Percentiles rank a stretch among this genome's conserved stretches.
Evolutionary conservation across 2,888 invertebrate species (phyloP).

Genomic region (Melieria picta): DNA sequence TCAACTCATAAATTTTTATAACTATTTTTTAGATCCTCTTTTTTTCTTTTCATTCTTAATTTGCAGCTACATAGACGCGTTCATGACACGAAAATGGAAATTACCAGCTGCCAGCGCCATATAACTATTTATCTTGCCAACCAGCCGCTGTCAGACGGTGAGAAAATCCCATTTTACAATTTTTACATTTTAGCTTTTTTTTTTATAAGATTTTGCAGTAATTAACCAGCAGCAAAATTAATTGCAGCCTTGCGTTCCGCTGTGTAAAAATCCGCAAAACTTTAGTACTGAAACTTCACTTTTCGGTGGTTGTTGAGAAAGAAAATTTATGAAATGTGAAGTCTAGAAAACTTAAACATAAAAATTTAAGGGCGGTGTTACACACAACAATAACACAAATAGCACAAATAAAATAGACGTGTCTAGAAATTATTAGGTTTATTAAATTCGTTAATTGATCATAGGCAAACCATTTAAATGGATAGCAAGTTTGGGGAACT

Average conservation of each 20-base stretch:
- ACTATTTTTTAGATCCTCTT: background rate
- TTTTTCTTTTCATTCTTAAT: conserved; percentile 1
- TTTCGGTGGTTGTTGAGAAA: no score
- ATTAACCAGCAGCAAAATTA: conserved; percentile 24
- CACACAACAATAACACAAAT: no score
- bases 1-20: conserved; percentile 30
- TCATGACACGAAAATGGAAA: conserved; percentile 37
- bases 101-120: background rate
- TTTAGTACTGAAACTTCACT: no score
- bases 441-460: no score
- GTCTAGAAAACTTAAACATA: no score
- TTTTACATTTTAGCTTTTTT: conserved; percentile 1
- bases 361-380: no score
- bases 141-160: conserved; percentile 16
- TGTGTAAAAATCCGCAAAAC: no score
- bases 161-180: conserved; percentile 9
- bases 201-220: conserved; percentile 22
- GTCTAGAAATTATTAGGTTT: no score
- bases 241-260: conserved; percentile 5
- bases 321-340: no score
- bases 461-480: no score
- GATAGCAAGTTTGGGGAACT: no score
- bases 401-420: no score
- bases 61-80: conserved; percentile 27
- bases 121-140: conserved; percentile 13